phyloP scores from a whole-genome alignment of 1,140 invertebrate species.

The Caenorhabditis tropicalis region DNA sequence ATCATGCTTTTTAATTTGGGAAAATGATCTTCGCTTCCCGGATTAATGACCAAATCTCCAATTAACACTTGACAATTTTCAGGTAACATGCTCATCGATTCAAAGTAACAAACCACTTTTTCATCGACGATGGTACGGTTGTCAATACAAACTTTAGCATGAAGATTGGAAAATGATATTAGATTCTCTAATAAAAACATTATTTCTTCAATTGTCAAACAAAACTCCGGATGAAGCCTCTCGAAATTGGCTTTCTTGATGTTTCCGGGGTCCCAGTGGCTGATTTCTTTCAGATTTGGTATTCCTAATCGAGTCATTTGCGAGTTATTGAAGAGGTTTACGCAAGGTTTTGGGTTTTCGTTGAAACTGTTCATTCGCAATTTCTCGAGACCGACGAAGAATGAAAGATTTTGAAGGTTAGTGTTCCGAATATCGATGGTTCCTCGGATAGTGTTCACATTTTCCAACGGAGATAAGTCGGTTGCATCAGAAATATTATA shows the following conservation, averaged over 20 bases:
- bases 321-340: neutral
- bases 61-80: no score
- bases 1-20: no score
- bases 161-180: no score
- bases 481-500: neutral
- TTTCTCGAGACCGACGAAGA: neutral
- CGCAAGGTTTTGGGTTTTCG: neutral
- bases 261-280: neutral
- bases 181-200: neutral
- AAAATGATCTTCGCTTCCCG: no score
- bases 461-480: neutral
- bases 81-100: no score
- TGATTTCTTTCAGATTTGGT: neutral
- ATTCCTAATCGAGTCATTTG: neutral
- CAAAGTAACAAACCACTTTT: no score
- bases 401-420: neutral
- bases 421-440: neutral
- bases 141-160: no score
- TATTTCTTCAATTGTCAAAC: neutral
- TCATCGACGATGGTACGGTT: no score
- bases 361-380: neutral
- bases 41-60: no score
- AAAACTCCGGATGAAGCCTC: neutral
- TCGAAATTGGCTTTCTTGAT: neutral
- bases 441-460: neutral